Base-by-base conservation (phyloP, 35 echinoderm and acorn worm genomes). In the Lytechinus variegatus region DNA sequence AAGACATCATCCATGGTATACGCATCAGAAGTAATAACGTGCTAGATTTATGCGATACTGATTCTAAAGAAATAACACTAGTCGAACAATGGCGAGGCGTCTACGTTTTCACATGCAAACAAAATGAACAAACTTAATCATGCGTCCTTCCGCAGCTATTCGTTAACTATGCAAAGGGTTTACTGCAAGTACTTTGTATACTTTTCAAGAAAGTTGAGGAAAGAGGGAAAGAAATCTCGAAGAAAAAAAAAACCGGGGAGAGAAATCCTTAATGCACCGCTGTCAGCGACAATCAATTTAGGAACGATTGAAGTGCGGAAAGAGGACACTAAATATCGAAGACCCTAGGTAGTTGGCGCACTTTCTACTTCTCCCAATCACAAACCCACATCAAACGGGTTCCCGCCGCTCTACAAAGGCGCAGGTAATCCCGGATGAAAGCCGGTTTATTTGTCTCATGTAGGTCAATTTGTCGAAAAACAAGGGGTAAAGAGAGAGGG, bases 241-340 rank as follows among this genome's bases (percentile, higher is more conserved):
- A 89, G 87, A 52, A 21, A 12, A 90, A 2, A 9, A 90, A 90
- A 90, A 33, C 33, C 5, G 88, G 52, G 11, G 52, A 21, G 52
- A 21, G 10, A 89, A 53, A 90, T 79, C 66, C 66, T 79, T 79
- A 79, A 79, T 79, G 66, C 66, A 79, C 66, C 14, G 66, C 66
- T 79, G 66, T 79, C 66, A 79, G 66, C 66, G 66, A 24, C 66
- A 79, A 79, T 79, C 66, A 79, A 79, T 79, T 79, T 79, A 79
- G 66, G 66, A 79, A 79, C 66, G 66, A 79, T 79, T 79, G 66
- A 79, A 79, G 66, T 79, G 66, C 19, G n/a, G 66, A 79, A 79
- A 79, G 66, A 79, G 66, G 66, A 79, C 66, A 79, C 66, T 79
- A 79, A 79, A 79, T 79, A 79, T 79, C 66, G 66, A 79, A 79